phyloP scores from a whole-genome alignment of 2,888 invertebrate species.

The Protonemura montana region DNA sequence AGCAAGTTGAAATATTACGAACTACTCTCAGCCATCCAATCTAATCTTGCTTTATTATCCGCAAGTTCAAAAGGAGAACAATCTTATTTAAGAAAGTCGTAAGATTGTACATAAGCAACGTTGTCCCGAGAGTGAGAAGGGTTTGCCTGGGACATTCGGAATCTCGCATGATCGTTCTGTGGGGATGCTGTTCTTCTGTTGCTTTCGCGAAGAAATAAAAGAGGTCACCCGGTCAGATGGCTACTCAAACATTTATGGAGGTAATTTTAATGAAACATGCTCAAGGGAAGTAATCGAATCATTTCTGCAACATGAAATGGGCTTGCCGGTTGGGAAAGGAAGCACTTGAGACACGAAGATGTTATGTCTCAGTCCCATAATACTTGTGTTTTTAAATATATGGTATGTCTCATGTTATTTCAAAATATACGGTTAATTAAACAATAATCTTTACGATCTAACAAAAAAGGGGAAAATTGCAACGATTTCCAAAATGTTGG shows the following conservation, averaged over 20 bases:
- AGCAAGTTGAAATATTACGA: not conserved
- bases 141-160: not conserved
- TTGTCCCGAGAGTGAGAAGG: not conserved
- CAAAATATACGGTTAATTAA: no score
- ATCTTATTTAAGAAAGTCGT: not conserved
- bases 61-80: conserved; percentile 7
- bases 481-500: no score
- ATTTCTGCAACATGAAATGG: not conserved
- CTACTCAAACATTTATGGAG: not conserved
- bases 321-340: not conserved
- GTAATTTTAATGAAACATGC: not conserved
- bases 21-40: conserved; percentile 7
- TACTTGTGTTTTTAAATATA: no score
- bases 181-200: not conserved
- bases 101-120: not conserved
- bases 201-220: not conserved
- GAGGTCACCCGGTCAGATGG: not conserved
- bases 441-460: no score
- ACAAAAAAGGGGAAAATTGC: no score
- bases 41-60: not conserved
- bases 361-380: no score
- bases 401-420: no score
- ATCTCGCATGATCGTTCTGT: not conserved
- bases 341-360: no score
- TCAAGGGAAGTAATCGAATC: not conserved